These are phyloP conservation scores for Julus scandinavius DNA, from an alignment of 2,888 invertebrate species.

Conservation along the genomic window DNA sequence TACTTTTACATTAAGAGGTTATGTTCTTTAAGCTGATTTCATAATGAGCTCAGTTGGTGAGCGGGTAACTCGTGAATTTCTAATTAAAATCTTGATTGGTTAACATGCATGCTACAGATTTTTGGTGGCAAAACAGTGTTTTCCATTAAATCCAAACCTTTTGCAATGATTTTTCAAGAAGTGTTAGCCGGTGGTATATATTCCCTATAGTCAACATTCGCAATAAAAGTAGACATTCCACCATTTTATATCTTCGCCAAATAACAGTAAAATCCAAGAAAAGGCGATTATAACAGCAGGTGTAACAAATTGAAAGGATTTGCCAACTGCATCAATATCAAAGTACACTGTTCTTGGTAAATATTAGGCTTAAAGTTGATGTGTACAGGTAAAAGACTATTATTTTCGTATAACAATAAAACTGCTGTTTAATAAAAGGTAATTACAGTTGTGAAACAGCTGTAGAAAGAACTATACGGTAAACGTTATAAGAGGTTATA, in stretches of 20 bases:
- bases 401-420: slow-evolving; percentile 24
- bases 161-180: slow-evolving; percentile 8
- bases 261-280: slow-evolving; percentile 28
- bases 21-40: background rate
- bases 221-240: slow-evolving; percentile 8
- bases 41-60: background rate
- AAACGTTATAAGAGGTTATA: background rate
- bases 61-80: background rate
- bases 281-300: slow-evolving; percentile 45
- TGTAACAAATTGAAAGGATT: slow-evolving; percentile 43
- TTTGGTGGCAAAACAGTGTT: background rate
- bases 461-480: background rate
- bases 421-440: background rate
- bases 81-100: slow-evolving; percentile 10
- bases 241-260: slow-evolving; percentile 34
- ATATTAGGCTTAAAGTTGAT: background rate
- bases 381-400: background rate
- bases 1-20: background rate
- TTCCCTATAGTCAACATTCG: slow-evolving; percentile 18
- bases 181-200: slow-evolving; percentile 17
- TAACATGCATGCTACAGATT: background rate
- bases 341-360: background rate
- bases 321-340: background rate
- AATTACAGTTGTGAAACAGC: slow-evolving; percentile 29
- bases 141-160: background rate